Base-by-base conservation (phyloP, 2,888 invertebrate species). In the Phlogophora meticulosa region DNA sequence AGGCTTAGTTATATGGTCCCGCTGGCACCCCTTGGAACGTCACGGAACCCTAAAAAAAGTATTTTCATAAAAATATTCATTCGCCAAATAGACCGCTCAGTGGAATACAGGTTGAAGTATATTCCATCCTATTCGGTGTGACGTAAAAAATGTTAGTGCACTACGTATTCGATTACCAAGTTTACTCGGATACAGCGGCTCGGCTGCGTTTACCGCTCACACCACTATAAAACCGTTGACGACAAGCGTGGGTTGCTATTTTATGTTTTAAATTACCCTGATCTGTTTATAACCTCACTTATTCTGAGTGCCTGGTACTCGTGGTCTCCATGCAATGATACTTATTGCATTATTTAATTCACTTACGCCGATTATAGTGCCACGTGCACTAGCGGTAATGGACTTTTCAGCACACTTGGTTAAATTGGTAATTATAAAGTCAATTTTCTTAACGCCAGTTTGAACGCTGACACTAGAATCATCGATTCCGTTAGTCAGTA, bases 121-220 rank as follows among this genome's bases (percentile, higher is more conserved):
- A 72, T 74, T 77, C 66, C 65, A 71, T 72, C 70, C 61, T 59
- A 77, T 77, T 66, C 75, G 59, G 69, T 45, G 55, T 53, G 71
- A 57, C 67, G 65, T 70, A 75, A 80, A 79, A 85, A 80, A 78
- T 56, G 64, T 69, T 72, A 76, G 76, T 72, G 76, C 76, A 77
- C 69, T 75, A 62, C 64, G 22, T 71, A 81, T 79, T 83, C 70
- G 80, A 85, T 85, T 79, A 78, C 77, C 34, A 60, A 73, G 52
- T 64, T 71, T 59, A 65, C 62, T 68, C 20, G 68, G 51, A 67
- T 67, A 67, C 63, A 71, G 68, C 34, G 66, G 65, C 45, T 60
- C 55, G 60, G 70, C 32, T 53, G 58, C 56, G 72, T 82, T 80
- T 80, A 78, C 80, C 24, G 81, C 67, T 72, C 56, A 49, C 59